phyloP scores from a whole-genome alignment of 2,113 vertebrate species.

The Bungarus multicinctus region DNA sequence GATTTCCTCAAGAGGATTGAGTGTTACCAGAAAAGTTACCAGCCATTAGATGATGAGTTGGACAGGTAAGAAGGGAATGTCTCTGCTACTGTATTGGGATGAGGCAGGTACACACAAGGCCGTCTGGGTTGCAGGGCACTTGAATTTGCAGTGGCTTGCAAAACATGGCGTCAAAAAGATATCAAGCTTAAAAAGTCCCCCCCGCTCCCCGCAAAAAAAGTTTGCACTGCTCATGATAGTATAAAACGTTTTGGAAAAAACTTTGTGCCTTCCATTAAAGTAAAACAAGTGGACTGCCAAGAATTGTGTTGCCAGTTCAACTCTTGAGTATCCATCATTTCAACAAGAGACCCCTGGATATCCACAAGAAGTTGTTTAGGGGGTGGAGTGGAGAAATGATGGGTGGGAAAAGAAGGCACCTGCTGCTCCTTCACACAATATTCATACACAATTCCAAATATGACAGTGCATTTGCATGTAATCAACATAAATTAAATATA shows the following conservation, averaged over 20 bases:
- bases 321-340: background rate
- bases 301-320: background rate
- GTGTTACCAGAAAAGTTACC: slow-evolving; percentile 83
- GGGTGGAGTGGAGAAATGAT: background rate
- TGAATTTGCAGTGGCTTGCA: background rate
- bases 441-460: background rate
- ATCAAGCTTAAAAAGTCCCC: background rate
- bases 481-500: background rate
- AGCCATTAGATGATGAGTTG: slow-evolving; percentile 81
- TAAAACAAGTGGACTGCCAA: background rate
- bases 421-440: background rate
- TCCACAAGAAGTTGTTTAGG: background rate
- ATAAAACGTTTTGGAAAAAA: background rate
- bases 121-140: background rate
- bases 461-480: background rate
- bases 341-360: background rate
- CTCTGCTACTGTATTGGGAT: background rate
- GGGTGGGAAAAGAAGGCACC: background rate
- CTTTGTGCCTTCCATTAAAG: background rate
- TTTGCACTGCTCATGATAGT: background rate
- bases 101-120: background rate
- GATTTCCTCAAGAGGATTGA: slow-evolving; percentile 89
- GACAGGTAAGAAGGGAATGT: slow-evolving; percentile 76
- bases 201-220: background rate
- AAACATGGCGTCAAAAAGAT: background rate